These are phyloP conservation scores for Thaleichthys pacificus DNA, from an alignment of 2,797 vertebrate genomes.

Conservation along the genomic window DNA sequence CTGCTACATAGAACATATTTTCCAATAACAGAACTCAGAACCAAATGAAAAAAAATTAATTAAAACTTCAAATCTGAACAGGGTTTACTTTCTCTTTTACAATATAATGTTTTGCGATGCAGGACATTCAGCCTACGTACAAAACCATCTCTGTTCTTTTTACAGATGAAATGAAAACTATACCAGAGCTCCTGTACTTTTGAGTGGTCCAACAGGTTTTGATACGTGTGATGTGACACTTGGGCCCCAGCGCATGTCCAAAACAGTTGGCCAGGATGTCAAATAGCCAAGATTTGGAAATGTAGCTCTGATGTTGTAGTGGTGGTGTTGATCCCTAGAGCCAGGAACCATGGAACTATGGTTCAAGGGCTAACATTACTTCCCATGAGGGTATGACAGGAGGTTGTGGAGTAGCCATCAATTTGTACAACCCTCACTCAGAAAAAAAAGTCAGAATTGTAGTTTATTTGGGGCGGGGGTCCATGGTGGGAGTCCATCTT, in stretches of 20 bases:
- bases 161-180: constrained; percentile 54
- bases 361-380: constrained; percentile 32
- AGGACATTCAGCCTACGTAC: constrained; percentile 34
- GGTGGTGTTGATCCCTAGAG: constrained; percentile 6
- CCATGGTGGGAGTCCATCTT: constrained; percentile 48
- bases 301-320: constrained; percentile 46
- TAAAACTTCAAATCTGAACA: constrained; percentile 24
- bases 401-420: neutral
- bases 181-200: constrained; percentile 54
- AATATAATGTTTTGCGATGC: constrained; percentile 8
- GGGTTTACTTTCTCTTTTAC: constrained; percentile 19
- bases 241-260: constrained; percentile 38
- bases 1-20: constrained; percentile 51
- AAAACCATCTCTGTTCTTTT: constrained; percentile 43
- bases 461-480: constrained; percentile 21
- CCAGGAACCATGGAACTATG: neutral
- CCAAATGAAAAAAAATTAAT: constrained; percentile 41
- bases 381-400: constrained; percentile 25
- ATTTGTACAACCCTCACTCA: constrained; percentile 11
- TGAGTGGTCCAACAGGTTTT: constrained; percentile 55
- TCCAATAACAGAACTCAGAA: constrained; percentile 43
- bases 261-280: constrained; percentile 24
- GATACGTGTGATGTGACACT: constrained; percentile 51
- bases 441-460: constrained; percentile 28
- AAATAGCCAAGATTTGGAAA: constrained; percentile 56